phyloP scores from a whole-genome alignment of 2,797 vertebrate species.

The Poecilia wingei region DNA sequence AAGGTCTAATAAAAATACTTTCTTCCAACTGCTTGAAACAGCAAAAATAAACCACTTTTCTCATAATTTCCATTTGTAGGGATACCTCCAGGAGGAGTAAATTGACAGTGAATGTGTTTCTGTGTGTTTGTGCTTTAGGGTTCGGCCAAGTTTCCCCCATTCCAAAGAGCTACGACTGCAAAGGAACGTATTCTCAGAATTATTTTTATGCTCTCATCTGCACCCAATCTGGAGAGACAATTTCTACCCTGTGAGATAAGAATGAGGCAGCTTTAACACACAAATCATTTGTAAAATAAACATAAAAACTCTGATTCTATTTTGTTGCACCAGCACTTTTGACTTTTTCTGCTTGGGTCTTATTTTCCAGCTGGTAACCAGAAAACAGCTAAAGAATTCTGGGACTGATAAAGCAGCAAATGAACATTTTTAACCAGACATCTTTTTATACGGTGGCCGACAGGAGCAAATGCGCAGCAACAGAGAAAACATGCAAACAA shows the following conservation, averaged over 20 bases:
- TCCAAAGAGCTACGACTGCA: neutral
- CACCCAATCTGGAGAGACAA: slow-evolving; percentile 10
- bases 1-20: neutral
- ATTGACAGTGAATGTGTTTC: slow-evolving; percentile 1
- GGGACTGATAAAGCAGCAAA: neutral
- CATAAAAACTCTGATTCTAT: neutral
- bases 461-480: too few species aligned
- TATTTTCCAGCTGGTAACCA: neutral
- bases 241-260: slow-evolving; percentile 1
- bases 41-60: neutral
- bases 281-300: neutral
- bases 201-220: slow-evolving; percentile 3
- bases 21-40: neutral
- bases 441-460: neutral
- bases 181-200: neutral
- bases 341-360: neutral
- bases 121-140: neutral
- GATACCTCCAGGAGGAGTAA: neutral
- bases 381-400: neutral
- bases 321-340: neutral
- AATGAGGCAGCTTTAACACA: neutral
- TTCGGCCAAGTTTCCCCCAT: neutral
- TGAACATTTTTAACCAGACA: neutral
- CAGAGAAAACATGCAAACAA: too few species aligned
- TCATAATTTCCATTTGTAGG: neutral